Percentiles rank a stretch among this genome's conserved stretches.
These are phyloP conservation scores for Ophioninae sp. DNA, from an alignment of 2,888 invertebrate genomes.

Conservation along the genomic window DNA sequence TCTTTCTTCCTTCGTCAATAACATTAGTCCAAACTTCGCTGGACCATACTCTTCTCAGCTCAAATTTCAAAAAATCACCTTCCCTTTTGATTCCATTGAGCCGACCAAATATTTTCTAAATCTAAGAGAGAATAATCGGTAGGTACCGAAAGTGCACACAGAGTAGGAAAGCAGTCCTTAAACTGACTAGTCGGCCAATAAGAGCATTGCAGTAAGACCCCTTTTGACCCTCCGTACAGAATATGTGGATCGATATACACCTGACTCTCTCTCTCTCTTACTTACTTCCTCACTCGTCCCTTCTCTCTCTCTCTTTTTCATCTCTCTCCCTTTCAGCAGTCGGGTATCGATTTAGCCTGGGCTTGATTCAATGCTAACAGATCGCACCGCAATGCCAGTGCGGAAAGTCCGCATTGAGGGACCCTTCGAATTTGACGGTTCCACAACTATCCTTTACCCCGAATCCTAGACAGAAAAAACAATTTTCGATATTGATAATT, in stretches of 20 bases:
- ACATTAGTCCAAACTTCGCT: slow-evolving; percentile 8
- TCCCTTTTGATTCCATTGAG: slow-evolving; percentile 8
- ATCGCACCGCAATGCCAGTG: slow-evolving; percentile 19
- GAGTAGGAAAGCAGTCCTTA: background rate
- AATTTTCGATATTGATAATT: too few relatives aligned
- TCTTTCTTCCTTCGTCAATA: slow-evolving; percentile 22
- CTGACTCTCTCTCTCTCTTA: slow-evolving; percentile 55
- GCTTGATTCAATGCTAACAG: slow-evolving; percentile 27
- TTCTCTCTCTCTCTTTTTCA: slow-evolving; percentile 12
- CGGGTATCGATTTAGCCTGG: slow-evolving; percentile 20
- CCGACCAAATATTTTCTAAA: slow-evolving; percentile 51
- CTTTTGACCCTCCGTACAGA: slow-evolving; percentile 23
- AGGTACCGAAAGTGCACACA: background rate
- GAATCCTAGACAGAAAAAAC: background rate
- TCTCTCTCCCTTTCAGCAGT: background rate
- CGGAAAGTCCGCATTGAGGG: background rate
- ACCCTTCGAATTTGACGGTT: slow-evolving; percentile 10
- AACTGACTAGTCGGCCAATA: slow-evolving; percentile 36
- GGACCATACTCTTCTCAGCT: slow-evolving; percentile 10
- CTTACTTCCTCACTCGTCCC: slow-evolving; percentile 33
- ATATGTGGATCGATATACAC: slow-evolving; percentile 54
- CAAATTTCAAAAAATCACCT: slow-evolving; percentile 8
- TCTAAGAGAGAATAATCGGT: slow-evolving; percentile 25
- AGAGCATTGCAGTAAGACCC: slow-evolving; percentile 25
- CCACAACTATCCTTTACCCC: slow-evolving; percentile 8